Evolutionary conservation across 2,888 invertebrate species (phyloP), one percentile per base, ranked within the genome.

Genomic region (Sphaerolaimus hirsutus): DNA sequence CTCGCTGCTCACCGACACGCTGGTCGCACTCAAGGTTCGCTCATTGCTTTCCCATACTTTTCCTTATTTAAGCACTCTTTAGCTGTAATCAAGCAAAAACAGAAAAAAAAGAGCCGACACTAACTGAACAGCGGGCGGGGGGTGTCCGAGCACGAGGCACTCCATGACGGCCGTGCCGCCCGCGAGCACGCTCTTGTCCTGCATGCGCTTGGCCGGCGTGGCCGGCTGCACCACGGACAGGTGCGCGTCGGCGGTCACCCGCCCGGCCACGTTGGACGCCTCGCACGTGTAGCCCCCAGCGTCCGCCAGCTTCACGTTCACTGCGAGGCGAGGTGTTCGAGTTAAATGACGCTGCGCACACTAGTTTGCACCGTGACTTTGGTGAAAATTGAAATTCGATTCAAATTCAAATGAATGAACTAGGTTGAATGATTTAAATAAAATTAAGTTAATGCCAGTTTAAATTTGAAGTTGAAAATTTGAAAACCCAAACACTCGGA

Each of bases 241-340:
- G 21, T 80, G 79, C 23, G 82, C 82, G 69, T 84, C 86, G 1
- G 82, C 77, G 53, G 77, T 75, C 36, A 83, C 78, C 46, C 75
- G 74, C 0, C 89, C 91, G 17, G 86, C 89, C 40, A 76, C 73
- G 66, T 87, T 91, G 58, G 76, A 75, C 1, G 89, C 91, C 7
- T 79, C 83, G 66, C 89, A 91, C 44, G 81, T 84, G 63, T 91
- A 91, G 27, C 82, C 72, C 0, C 91, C 91, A 67, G 80, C 79
- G 61, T 91, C 91, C 32, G 75, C 74, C 1, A 77, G 74, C 64
- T 82, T 83, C 23, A 82, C 81, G 67, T 82, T 77, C n/a, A 82
- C 75, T n/a, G n/a, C n/a, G n/a, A n/a, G n/a, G n/a, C n/a, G n/a
- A n/a, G n/a, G n/a, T n/a, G n/a, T n/a, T n/a, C n/a, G n/a, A n/a